Conservation (phyloP, 2,888 invertebrate species). For the Aporophyla lueneburgensis region DNA sequence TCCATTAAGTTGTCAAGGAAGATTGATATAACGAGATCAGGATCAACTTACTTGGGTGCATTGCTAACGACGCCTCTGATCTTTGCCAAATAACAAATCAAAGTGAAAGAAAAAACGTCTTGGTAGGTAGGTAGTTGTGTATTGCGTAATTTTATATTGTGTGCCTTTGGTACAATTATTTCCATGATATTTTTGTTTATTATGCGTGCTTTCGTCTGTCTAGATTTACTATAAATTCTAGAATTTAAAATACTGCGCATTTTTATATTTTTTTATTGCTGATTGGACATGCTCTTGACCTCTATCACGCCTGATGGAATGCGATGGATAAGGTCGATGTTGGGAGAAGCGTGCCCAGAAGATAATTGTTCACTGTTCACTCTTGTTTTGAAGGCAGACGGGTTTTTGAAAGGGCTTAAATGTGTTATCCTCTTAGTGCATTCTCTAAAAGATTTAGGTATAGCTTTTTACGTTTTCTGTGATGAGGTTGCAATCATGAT, state of each 20-base stretch:
- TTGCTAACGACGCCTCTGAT: constrained; percentile 78
- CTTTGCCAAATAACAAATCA: constrained; percentile 65
- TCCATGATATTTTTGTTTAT: not conserved
- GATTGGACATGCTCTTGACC: too few relatives aligned
- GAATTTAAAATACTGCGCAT: not conserved
- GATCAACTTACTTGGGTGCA: constrained; percentile 85
- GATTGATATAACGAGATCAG: constrained; percentile 87
- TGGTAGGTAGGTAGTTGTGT: not conserved
- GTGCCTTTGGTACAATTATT: not conserved
- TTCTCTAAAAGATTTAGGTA: not conserved
- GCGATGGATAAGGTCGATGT: too few relatives aligned
- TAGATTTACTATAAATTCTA: not conserved
- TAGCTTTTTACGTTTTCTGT: not conserved
- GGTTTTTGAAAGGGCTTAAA: not conserved
- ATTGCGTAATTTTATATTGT: not conserved
- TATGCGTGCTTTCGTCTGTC: not conserved
- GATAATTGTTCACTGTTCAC: too few relatives aligned
- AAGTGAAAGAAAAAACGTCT: constrained; percentile 40
- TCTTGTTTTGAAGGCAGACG: too few relatives aligned
- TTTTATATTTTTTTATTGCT: too few relatives aligned
- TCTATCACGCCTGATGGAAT: too few relatives aligned
- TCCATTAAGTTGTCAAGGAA: constrained; percentile 89
- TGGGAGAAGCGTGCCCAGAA: too few relatives aligned
- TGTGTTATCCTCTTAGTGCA: not conserved
- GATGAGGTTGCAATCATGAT: not conserved